Base-by-base conservation (phyloP, 2,797 vertebrate genomes). In the Oophaga sylvatica region DNA sequence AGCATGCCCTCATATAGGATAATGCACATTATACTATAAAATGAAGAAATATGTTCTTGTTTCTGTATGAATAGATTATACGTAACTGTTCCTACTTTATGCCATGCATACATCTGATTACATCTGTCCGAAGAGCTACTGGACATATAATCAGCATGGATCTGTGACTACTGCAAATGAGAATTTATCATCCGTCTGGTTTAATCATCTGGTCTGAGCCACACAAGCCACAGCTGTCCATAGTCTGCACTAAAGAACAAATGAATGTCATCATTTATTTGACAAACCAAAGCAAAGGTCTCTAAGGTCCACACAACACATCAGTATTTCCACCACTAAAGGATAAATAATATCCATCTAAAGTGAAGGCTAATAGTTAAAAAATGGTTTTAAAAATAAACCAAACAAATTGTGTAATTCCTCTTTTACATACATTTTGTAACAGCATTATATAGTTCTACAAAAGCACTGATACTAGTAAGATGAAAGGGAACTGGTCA, bases 131-230 rank as follows among this genome's bases (percentile, higher is more conserved):
- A 88, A 59, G 70, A 67, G 86, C 1, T 85, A 62, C 65, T 2
- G 86, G 80, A 89, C 57, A 70, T 29, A 4, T 57, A 90, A 90
- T 89, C 7, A 80, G 76, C 17, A 1, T 31, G 3, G 31, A 76
- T 86, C 85, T 88, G 82, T 84, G 87, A 88, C 88, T 90, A 88
- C 20, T 53, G 83, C 84, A 60, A 41, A 71, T 87, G 85, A 59
- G 63, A 91, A 90, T 68, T 65, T 86, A 90, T 90, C 80, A 60
- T 26, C 83, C 89, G 90, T 45, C 59, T 90, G 89, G 48, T 92
- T n/a, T n/a, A 88, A 91, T 85, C 85, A 90, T 82, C 91, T 92
- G 85, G 60, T 88, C 88, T 83, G 65, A 78, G 88, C 91, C 87
- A 83, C 19, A 53, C 19, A 41, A 31, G 83, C 79, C 91, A 85